These are phyloP conservation scores for Tyrannus savana DNA, from an alignment of 2,113 vertebrate genomes.

Conservation along the genomic window DNA sequence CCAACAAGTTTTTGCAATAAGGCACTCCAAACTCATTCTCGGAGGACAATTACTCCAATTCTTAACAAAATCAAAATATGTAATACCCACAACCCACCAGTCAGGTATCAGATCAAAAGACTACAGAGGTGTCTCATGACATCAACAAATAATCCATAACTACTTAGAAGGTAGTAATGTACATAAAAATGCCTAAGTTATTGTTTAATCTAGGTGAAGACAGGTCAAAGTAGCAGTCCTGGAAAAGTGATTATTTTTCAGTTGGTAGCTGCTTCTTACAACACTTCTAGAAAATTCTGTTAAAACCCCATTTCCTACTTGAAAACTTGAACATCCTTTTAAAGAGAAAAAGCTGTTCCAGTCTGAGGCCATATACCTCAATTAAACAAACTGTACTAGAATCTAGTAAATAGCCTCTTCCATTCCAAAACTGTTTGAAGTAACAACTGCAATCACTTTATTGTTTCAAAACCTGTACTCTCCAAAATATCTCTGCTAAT, in stretches of 20 bases:
- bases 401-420: not conserved
- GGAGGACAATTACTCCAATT: not conserved
- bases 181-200: not conserved
- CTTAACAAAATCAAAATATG: not conserved
- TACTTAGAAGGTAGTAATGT: not conserved
- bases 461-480: not conserved
- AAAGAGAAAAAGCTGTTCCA: not conserved
- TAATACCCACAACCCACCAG: not conserved
- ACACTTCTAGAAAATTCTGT: not conserved
- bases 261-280: not conserved
- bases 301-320: not conserved
- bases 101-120: slow-evolving; percentile 1
- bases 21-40: not conserved
- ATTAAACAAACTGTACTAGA: not conserved
- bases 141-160: not conserved
- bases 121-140: not conserved
- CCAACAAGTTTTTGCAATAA: not conserved
- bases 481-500: not conserved
- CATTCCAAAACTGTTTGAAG: not conserved
- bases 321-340: not conserved
- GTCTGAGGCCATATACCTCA: not conserved
- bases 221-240: not conserved
- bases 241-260: not conserved
- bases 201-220: not conserved
- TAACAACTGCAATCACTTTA: slow-evolving; percentile 3